These are phyloP conservation scores for Hyla sarda DNA, from an alignment of 2,113 vertebrate genomes.

Conservation along the genomic window DNA sequence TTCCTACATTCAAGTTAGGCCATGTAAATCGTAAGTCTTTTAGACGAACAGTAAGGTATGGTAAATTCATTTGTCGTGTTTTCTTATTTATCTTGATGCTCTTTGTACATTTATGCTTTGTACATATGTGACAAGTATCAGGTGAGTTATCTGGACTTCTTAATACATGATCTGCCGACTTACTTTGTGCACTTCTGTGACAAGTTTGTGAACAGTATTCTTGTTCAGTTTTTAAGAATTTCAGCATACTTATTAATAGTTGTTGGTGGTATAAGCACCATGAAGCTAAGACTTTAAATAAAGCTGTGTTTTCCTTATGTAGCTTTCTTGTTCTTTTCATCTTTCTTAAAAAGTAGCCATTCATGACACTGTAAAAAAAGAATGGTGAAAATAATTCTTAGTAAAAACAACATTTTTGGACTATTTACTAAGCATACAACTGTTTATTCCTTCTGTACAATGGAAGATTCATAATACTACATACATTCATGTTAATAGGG, in stretches of 20 bases:
- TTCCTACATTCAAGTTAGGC: constrained; percentile 66
- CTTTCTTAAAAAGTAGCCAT: constrained; percentile 69
- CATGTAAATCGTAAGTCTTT: constrained; percentile 80
- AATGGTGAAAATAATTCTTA: constrained; percentile 65
- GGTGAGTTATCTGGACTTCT: constrained; percentile 69
- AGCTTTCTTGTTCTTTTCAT: constrained; percentile 81
- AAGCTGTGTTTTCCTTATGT: constrained; percentile 78
- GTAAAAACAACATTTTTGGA: neutral
- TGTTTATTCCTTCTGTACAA: neutral
- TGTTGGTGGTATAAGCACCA: constrained; percentile 83
- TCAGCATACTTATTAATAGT: constrained; percentile 82
- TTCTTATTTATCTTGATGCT: constrained; percentile 77
- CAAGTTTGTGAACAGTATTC: constrained; percentile 68
- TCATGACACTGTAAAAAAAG: constrained; percentile 80
- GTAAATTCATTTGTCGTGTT: constrained; percentile 71
- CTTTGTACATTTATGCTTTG: constrained; percentile 74
- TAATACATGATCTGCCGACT: constrained; percentile 70
- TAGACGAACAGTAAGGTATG: constrained; percentile 75
- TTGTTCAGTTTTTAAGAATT: constrained; percentile 79
- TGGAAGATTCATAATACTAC: neutral
- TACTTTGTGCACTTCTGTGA: constrained; percentile 70
- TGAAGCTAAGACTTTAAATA: constrained; percentile 84
- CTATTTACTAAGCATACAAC: neutral
- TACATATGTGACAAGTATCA: constrained; percentile 73
- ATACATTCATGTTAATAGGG: neutral